Conservation (phyloP, 2,113 vertebrate species). For the Ammodytes marinus region DNA sequence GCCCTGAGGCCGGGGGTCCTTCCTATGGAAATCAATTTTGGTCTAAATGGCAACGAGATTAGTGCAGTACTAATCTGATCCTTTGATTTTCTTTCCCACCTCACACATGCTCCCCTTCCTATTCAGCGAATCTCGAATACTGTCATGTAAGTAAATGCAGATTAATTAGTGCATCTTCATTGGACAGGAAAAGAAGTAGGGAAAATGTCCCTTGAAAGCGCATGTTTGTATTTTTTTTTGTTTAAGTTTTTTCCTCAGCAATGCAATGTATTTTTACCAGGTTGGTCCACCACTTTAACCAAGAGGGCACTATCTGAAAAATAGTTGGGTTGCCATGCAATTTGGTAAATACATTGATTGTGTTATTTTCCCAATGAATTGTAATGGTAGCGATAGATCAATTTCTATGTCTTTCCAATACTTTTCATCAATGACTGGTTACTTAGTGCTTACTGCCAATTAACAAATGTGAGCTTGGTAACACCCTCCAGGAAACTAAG, state of each 20-base stretch:
- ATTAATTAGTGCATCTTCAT: conserved; percentile 23
- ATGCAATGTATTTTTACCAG: neutral
- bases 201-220: neutral
- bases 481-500: neutral
- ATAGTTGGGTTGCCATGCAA: neutral
- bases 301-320: neutral
- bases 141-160: conserved; percentile 32
- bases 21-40: conserved; percentile 74
- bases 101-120: neutral
- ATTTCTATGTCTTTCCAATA: neutral
- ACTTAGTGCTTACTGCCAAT: neutral
- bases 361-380: neutral
- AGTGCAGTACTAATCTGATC: conserved; percentile 45
- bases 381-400: neutral
- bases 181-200: neutral
- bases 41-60: conserved; percentile 79
- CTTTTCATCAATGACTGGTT: neutral
- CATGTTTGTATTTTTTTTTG: neutral
- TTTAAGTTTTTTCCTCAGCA: neutral
- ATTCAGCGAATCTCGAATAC: neutral
- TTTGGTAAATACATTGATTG: neutral
- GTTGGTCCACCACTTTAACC: neutral
- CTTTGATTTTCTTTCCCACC: conserved; percentile 44
- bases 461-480: neutral
- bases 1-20: conserved; percentile 47